Evolutionary conservation across 2,113 vertebrate species (phyloP), one percentile per base, ranked within the genome.

Genomic region (Sapajus apella): DNA sequence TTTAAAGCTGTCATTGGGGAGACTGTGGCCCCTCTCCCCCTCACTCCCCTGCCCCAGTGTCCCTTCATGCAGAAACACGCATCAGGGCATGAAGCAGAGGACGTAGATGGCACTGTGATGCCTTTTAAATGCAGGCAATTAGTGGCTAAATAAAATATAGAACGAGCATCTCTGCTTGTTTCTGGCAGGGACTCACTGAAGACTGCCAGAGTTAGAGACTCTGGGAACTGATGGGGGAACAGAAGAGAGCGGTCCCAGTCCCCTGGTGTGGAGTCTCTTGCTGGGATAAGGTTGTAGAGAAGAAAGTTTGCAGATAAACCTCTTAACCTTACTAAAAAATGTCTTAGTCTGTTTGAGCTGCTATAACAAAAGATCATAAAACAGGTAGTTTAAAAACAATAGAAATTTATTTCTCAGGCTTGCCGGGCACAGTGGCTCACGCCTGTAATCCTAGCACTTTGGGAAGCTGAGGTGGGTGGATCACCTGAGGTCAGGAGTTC

Each of bases 121-220:
- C 64, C 70, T 98, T 96, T 97, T 96, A 97, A 97, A 97, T 87
- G 96, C 93, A 95, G 85, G 95, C 97, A 98, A 98, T 98, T 98
- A 98, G 94, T 83, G 94, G 70, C 85, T 95, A 94, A 97, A 97
- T 97, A 97, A 97, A 97, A 97, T 91, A 97, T 45, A 97, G 90
- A 88, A 66, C 43, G 37, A 84, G 82, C 91, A 10, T 95, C 80
- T 94, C 93, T 4, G 70, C 84, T 77, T 68, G 90, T 86, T 64
- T n/a, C 87, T 88, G 80, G 86, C 96, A 97, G 83, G 58, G 77
- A 56, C 85, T 91, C 2, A 0, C 76, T 73, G 90, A 90, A 85
- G 7, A 55, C 81, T 87, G 90, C 85, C 80, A 52, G 68, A 66
- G 32, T 37, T n/a, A 70, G 80, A 90, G 87, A 35, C 64, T 40